Evolutionary conservation across 2,797 vertebrate species (phyloP), one percentile per base, ranked within the genome.

Genomic region (Coreius guichenoti): DNA sequence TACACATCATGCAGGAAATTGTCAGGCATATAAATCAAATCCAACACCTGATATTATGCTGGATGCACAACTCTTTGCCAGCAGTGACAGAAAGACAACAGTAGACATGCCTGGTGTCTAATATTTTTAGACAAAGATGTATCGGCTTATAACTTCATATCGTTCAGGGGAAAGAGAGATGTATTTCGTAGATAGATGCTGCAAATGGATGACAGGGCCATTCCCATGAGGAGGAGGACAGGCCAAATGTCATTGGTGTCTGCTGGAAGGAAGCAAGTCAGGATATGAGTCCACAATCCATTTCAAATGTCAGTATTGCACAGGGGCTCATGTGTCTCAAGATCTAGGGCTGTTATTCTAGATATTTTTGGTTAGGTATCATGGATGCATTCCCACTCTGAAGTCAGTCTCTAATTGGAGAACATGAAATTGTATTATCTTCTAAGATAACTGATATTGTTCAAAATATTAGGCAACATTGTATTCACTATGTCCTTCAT

Each of bases 71-170:
- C 21, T 63, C 47, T 76, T 74, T 56, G 65, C 33, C 75, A 29
- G 47, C 45, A n/a, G 54, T 87, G 73, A 85, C 63, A 78, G 54
- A 74, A 87, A 84, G 79, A 77, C 83, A 81, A 69, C 82, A 80
- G 61, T 21, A 82, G 56, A 72, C 31, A 31, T 26, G 47, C 43
- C 58, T 67, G 45, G 33, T 67, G 68, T 49, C 61, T 70, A 73
- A 36, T 67, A 76, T 75, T 79, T 81, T 81, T n/a, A 85, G 68
- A 63, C 70, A 67, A 45, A 77, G 43, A 87, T 87, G 70, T 58
- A 87, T 84, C 51, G 70, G 72, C 67, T 83, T 79, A 85, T 87
- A 87, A 65, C 56, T 74, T 65, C 68, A 87, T 81, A 75, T 81
- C 31, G 6, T 84, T 84, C 61, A 56, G 17, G n/a, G 29, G 31